phyloP scores from a whole-genome alignment of 2,888 invertebrate genomes.

The Morinoia aosen region DNA sequence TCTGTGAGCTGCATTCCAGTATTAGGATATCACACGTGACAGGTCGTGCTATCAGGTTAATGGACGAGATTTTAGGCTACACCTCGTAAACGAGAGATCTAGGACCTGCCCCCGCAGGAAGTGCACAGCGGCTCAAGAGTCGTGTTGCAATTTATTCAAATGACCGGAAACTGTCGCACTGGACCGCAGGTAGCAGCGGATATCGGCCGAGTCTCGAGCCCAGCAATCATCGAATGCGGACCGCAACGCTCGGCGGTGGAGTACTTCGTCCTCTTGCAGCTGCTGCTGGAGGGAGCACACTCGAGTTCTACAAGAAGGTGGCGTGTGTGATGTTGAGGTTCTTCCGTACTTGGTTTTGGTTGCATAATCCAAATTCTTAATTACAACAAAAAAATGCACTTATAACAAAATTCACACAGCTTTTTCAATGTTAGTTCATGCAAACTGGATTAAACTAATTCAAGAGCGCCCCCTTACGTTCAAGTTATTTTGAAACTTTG shows the following conservation, averaged over 20 bases:
- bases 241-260: not conserved
- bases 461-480: not conserved
- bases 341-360: too few relatives aligned
- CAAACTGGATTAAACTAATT: not conserved
- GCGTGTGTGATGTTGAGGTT: too few relatives aligned
- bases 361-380: too few relatives aligned
- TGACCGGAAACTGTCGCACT: not conserved
- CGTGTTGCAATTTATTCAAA: conserved; percentile 41
- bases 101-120: not conserved
- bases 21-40: not conserved
- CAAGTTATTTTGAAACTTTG: too few relatives aligned
- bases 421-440: not conserved
- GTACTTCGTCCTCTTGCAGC: not conserved
- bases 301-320: too few relatives aligned
- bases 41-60: not conserved
- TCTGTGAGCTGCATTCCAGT: too few relatives aligned
- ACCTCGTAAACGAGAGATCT: not conserved
- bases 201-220: conserved; percentile 20
- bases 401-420: too few relatives aligned
- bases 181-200: conserved; percentile 6
- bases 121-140: not conserved
- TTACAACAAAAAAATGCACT: too few relatives aligned
- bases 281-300: not conserved
- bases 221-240: not conserved
- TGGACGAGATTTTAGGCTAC: not conserved